These are phyloP conservation scores for Aleiodes leptofemur DNA, from an alignment of 2,888 invertebrate species.

Conservation along the genomic window DNA sequence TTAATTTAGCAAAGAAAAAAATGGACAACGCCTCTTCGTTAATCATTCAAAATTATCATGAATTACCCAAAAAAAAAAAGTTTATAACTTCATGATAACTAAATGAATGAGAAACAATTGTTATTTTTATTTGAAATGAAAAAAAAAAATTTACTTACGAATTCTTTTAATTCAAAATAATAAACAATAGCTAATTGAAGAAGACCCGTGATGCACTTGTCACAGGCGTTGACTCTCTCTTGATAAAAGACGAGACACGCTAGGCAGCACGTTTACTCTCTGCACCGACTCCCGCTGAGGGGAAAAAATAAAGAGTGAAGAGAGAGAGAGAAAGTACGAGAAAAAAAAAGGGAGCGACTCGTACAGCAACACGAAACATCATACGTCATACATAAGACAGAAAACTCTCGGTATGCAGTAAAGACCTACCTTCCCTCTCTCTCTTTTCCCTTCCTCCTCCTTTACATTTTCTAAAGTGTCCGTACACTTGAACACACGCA, in stretches of 20 bases:
- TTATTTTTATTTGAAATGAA: background rate
- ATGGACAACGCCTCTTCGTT: conserved; percentile 16
- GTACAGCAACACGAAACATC: conserved; percentile 37
- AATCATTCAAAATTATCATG: conserved; percentile 11
- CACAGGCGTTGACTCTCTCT: conserved; percentile 46
- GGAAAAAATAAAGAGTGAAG: conserved; percentile 34
- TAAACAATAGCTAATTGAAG: conserved; percentile 15
- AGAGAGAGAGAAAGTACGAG: conserved; percentile 40
- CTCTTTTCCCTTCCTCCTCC: conserved; percentile 20
- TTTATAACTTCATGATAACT: background rate
- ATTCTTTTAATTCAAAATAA: background rate
- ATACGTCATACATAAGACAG: conserved; percentile 34
- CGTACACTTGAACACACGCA: conserved; percentile 6
- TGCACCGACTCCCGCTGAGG: conserved; percentile 61
- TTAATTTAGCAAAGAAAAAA: conserved; percentile 6
- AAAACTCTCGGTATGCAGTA: conserved; percentile 26
- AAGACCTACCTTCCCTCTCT: conserved; percentile 30
- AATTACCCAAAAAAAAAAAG: background rate
- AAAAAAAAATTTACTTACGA: background rate
- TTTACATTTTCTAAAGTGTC: conserved; percentile 14
- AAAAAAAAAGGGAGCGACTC: conserved; percentile 34
- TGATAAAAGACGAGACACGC: conserved; percentile 32
- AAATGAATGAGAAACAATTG: background rate
- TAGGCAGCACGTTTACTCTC: conserved; percentile 14
- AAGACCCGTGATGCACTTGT: conserved; percentile 34